Evolutionary conservation across 2,797 vertebrate genomes (phyloP).

Genomic region (Sebastes trivittatus): DNA sequence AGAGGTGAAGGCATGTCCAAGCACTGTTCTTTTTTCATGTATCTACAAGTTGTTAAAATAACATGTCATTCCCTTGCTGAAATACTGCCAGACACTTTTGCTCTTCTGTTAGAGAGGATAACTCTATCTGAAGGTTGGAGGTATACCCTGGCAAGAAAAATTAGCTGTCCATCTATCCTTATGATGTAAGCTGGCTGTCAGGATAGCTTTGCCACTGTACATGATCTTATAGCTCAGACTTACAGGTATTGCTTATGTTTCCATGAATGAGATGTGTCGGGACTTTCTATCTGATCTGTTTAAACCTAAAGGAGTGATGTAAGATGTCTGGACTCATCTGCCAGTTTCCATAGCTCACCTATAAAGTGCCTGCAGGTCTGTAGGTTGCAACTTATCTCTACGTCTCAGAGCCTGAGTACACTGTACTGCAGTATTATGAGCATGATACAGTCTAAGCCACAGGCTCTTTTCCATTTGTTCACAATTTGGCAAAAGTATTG

Average conservation of each 20-base stretch:
- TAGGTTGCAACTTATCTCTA: not conserved
- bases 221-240: conserved; percentile 12
- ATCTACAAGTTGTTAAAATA: conserved; percentile 75
- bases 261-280: conserved; percentile 12
- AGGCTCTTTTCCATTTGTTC: not conserved
- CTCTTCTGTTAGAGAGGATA: conserved; percentile 30
- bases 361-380: conserved; percentile 7
- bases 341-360: conserved; percentile 38
- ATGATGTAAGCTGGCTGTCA: conserved; percentile 42
- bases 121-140: conserved; percentile 32
- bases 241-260: conserved; percentile 34
- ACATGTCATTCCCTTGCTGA: conserved; percentile 55
- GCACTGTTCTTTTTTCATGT: conserved; percentile 61
- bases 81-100: conserved; percentile 42
- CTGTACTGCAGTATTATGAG: not conserved
- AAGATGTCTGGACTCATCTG: conserved; percentile 34
- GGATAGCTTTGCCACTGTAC: conserved; percentile 1
- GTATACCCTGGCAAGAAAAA: conserved; percentile 21
- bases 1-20: conserved; percentile 63
- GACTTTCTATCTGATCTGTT: conserved; percentile 6
- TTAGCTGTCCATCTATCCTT: conserved; percentile 9
- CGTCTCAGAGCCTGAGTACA: not conserved
- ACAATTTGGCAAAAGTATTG: not conserved
- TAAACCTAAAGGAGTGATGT: conserved; percentile 25
- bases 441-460: not conserved